Evolutionary conservation across 2,888 invertebrate species (phyloP).

Genomic region (Brachyptera putata): DNA sequence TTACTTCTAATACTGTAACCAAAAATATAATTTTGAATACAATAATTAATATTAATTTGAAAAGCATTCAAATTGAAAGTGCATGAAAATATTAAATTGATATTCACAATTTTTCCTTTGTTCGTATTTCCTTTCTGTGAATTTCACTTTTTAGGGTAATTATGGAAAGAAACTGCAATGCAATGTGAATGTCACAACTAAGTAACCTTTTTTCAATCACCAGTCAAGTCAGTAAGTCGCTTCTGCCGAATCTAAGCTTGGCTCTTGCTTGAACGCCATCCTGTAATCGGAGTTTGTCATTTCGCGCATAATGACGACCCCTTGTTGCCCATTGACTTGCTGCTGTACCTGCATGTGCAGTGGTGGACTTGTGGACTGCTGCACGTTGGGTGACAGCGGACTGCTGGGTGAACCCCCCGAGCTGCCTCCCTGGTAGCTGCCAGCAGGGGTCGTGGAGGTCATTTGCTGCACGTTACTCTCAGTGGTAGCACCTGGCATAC

Average conservation of each 20-base stretch:
- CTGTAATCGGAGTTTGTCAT: constrained; percentile 39
- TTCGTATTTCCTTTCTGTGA: no score
- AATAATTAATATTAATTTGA: no score
- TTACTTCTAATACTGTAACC: no score
- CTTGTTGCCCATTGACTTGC: constrained; percentile 39
- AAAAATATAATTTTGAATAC: no score
- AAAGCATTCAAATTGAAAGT: no score
- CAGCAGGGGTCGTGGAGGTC: constrained; percentile 43
- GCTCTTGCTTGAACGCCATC: constrained; percentile 52
- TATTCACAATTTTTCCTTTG: no score
- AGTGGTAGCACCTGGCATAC: constrained; percentile 49
- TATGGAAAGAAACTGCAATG: no score
- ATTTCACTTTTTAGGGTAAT: no score
- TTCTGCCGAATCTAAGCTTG: not conserved
- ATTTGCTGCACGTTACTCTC: constrained; percentile 44
- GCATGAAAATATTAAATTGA: no score
- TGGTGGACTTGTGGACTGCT: constrained; percentile 43
- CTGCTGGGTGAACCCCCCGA: constrained; percentile 55
- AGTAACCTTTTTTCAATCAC: no score
- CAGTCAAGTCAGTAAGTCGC: no score
- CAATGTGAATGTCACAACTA: no score
- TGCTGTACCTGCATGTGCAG: constrained; percentile 44
- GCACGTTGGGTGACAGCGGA: constrained; percentile 46
- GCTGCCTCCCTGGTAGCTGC: constrained; percentile 48
- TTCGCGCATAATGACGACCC: constrained; percentile 41